phyloP scores from a whole-genome alignment of 2,888 invertebrate species.

The Camptogramma bilineatum region DNA sequence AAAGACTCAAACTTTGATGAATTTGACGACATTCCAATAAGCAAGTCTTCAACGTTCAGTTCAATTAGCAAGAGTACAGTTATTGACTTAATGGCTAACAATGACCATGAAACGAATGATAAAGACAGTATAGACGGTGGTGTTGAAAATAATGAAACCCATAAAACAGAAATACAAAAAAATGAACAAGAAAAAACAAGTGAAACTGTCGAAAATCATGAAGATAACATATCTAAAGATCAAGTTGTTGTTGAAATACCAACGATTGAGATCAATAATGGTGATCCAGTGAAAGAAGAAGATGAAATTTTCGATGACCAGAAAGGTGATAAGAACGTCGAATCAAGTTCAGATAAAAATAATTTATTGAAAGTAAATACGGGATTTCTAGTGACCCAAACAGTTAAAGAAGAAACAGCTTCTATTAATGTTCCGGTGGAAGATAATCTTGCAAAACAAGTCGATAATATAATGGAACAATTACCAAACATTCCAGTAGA shows the following conservation, averaged over 20 bases:
- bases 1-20: slow-evolving; percentile 23
- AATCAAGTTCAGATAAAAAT: neutral
- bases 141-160: slow-evolving; percentile 8
- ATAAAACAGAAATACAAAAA: neutral
- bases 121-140: slow-evolving; percentile 21
- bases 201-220: slow-evolving; percentile 1
- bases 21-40: slow-evolving; percentile 25
- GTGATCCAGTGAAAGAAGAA: slow-evolving; percentile 10
- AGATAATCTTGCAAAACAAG: neutral
- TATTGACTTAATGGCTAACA: slow-evolving; percentile 22
- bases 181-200: slow-evolving; percentile 4
- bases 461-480: neutral
- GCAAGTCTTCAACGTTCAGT: slow-evolving; percentile 32
- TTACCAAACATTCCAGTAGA: slow-evolving; percentile 4
- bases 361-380: neutral
- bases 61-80: slow-evolving; percentile 31
- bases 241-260: neutral
- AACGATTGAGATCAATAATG: slow-evolving; percentile 8
- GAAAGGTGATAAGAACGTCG: neutral
- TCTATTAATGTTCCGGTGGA: neutral
- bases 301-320: slow-evolving; percentile 2
- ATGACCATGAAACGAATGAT: slow-evolving; percentile 17
- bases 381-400: neutral
- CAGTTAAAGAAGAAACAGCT: neutral
- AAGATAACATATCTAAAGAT: neutral